phyloP scores from a whole-genome alignment of 2,888 invertebrate genomes.

The Synergus laeviventris region DNA sequence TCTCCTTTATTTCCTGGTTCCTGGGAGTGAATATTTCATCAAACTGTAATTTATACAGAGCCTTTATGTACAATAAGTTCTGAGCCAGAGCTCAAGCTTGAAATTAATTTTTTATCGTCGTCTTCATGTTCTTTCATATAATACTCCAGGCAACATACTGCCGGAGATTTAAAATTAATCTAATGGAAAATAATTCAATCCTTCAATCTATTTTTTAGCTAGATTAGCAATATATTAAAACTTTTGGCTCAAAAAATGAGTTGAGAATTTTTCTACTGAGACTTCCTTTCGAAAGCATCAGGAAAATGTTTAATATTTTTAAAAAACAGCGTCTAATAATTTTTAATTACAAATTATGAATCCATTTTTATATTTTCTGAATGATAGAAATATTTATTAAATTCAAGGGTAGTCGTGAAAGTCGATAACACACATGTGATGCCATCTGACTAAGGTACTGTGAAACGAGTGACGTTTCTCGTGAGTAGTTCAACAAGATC shows the following conservation, averaged over 20 bases:
- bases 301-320: not conserved
- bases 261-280: not conserved
- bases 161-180: not conserved
- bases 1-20: slow-evolving; percentile 7
- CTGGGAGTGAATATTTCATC: slow-evolving; percentile 6
- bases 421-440: slow-evolving; percentile 32
- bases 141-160: not conserved
- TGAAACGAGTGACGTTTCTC: not conserved
- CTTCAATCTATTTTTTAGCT: not conserved
- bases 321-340: not conserved
- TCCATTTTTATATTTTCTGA: not conserved
- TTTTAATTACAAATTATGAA: not conserved
- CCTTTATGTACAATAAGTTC: slow-evolving; percentile 3
- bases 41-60: slow-evolving; percentile 26
- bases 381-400: not conserved
- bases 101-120: slow-evolving; percentile 15
- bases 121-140: slow-evolving; percentile 1
- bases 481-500: not conserved
- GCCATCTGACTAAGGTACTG: slow-evolving; percentile 27
- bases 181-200: not conserved
- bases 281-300: not conserved
- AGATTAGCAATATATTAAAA: not conserved
- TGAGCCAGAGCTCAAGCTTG: not conserved
- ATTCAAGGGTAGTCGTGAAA: not conserved
- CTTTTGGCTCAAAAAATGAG: not conserved